phyloP scores from a whole-genome alignment of 2,888 invertebrate genomes.

The Listrodromus nycthemerus region DNA sequence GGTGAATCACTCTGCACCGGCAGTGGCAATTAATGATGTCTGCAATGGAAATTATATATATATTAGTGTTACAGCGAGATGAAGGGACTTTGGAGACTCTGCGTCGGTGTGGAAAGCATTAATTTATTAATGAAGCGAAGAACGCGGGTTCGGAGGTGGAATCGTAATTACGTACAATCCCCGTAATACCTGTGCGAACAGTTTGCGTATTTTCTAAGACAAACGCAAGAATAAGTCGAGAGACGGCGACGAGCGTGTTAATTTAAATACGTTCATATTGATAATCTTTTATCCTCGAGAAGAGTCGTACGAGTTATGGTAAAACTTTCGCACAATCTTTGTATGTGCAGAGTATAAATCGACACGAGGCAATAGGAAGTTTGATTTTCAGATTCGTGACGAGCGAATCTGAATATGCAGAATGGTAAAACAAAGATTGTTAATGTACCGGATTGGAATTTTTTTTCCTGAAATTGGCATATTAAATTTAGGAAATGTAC shows the following conservation, averaged over 20 bases:
- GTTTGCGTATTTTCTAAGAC: neutral
- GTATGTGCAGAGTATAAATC: neutral
- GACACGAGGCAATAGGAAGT: neutral
- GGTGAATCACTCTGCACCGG: neutral
- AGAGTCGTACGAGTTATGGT: neutral
- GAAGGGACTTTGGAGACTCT: slow-evolving; percentile 22
- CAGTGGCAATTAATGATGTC: slow-evolving; percentile 31
- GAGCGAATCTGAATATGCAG: slow-evolving; percentile 32
- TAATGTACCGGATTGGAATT: too few relatives aligned
- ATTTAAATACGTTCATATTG: neutral
- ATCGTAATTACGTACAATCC: slow-evolving; percentile 19
- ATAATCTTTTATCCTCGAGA: neutral
- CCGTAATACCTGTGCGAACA: neutral
- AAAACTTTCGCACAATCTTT: neutral
- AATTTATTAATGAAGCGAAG: slow-evolving; percentile 59
- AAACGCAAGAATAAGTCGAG: neutral
- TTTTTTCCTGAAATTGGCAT: too few relatives aligned
- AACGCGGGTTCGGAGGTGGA: slow-evolving; percentile 46
- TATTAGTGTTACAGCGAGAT: slow-evolving; percentile 38
- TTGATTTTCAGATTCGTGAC: slow-evolving; percentile 23
- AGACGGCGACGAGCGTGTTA: neutral
- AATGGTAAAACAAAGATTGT: slow-evolving; percentile 9
- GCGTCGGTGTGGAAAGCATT: slow-evolving; percentile 41
- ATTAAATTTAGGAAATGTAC: too few relatives aligned
- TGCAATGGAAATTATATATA: neutral